Evolutionary conservation across 2,888 invertebrate species (phyloP).

Genomic region (Drosophila niveifrons): DNA sequence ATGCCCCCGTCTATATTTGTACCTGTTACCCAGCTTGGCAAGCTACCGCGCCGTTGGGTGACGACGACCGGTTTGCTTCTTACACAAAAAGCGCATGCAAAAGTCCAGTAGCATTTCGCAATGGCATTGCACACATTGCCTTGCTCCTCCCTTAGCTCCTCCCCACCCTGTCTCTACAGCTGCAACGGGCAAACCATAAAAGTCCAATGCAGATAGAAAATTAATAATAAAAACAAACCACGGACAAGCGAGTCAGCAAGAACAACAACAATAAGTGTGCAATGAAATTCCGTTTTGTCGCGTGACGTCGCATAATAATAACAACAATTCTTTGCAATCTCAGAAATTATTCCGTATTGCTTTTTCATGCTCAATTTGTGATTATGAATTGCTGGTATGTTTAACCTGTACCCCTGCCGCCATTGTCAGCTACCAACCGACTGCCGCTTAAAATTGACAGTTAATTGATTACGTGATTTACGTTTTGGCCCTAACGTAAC

Average conservation of each 20-base stretch:
- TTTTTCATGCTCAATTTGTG: conserved; percentile 53
- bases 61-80: conserved; percentile 57
- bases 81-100: conserved; percentile 35
- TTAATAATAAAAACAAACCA: conserved; percentile 16
- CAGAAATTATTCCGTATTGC: conserved; percentile 48
- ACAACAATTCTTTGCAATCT: conserved; percentile 48
- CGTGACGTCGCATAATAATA: conserved; percentile 65
- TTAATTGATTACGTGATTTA: conserved; percentile 49
- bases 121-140: neutral
- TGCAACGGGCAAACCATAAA: conserved; percentile 14
- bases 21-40: conserved; percentile 33
- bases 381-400: conserved; percentile 57
- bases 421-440: conserved; percentile 6
- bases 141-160: neutral
- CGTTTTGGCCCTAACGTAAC: conserved; percentile 25
- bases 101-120: conserved; percentile 48
- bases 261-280: conserved; percentile 30
- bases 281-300: conserved; percentile 51
- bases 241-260: neutral
- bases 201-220: conserved; percentile 19
- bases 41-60: conserved; percentile 49
- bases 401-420: conserved; percentile 17
- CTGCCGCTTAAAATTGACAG: conserved; percentile 43
- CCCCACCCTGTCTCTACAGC: conserved; percentile 5
- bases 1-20: conserved; percentile 31